Evolutionary conservation across 2,888 invertebrate genomes (phyloP).

Genomic region (Lasius fuliginosus): DNA sequence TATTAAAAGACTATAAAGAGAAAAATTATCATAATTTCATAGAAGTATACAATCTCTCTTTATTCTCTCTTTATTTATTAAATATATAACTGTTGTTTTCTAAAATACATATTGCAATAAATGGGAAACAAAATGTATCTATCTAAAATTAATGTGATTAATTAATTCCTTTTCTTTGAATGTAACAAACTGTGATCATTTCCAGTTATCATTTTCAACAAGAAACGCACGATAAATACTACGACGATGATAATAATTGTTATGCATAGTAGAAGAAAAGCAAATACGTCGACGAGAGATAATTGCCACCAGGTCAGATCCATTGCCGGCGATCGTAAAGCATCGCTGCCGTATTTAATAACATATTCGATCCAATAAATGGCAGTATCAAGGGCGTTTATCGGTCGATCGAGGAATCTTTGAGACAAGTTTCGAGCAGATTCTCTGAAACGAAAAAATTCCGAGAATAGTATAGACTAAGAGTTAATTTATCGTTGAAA

Average conservation of each 20-base stretch:
- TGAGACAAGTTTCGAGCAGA: constrained; percentile 67
- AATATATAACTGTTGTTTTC: neutral
- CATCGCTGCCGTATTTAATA: constrained; percentile 75
- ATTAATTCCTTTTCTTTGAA: constrained; percentile 61
- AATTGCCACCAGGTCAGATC: constrained; percentile 83
- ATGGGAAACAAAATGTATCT: neutral
- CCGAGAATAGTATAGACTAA: neutral
- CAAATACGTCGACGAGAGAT: constrained; percentile 77
- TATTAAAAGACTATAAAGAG: no score
- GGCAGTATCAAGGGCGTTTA: constrained; percentile 77
- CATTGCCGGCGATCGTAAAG: constrained; percentile 78
- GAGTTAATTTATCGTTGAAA: neutral
- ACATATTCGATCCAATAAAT: constrained; percentile 82
- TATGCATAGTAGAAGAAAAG: constrained; percentile 30
- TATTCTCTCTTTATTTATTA: neutral
- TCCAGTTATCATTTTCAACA: constrained; percentile 34
- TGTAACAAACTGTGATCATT: neutral
- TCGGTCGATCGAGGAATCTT: constrained; percentile 79
- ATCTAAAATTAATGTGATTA: neutral
- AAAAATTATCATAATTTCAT: neutral
- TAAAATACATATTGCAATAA: neutral
- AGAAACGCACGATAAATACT: constrained; percentile 4
- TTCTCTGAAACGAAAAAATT: constrained; percentile 60
- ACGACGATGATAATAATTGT: constrained; percentile 18
- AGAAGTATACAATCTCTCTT: neutral